Conservation (phyloP, 2,888 invertebrate species). For the Ophion ventricosus region DNA sequence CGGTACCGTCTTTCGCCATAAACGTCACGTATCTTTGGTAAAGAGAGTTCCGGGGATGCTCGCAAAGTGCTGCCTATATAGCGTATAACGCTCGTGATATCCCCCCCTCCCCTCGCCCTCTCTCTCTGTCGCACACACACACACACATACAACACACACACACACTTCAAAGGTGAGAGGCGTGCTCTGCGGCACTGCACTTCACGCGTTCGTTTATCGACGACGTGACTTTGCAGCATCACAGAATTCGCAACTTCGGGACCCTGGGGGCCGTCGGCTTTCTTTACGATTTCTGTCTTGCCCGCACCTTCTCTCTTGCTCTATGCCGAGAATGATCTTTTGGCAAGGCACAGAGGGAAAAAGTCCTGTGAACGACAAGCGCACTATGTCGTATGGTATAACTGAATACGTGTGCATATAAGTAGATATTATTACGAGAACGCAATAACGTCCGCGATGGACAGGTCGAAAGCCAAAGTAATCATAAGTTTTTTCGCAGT, state of each 20-base stretch:
- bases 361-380: neutral
- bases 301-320: neutral
- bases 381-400: conserved; percentile 20
- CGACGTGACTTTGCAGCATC: conserved; percentile 70
- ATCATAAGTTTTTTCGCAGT: neutral
- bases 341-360: neutral
- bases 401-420: neutral
- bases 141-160: too few relatives aligned
- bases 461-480: neutral
- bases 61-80: conserved; percentile 52
- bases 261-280: conserved; percentile 42
- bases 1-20: conserved; percentile 77
- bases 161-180: conserved; percentile 53
- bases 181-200: conserved; percentile 54
- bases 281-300: conserved; percentile 50
- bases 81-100: conserved; percentile 37
- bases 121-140: conserved; percentile 22
- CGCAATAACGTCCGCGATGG: neutral
- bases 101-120: conserved; percentile 28
- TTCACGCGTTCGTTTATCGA: conserved; percentile 72
- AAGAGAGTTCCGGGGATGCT: conserved; percentile 72
- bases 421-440: neutral
- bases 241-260: conserved; percentile 70
- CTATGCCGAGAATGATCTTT: neutral
- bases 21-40: conserved; percentile 79